These are phyloP conservation scores for Cordilura impudica DNA, from an alignment of 2,888 invertebrate species.

Conservation along the genomic window DNA sequence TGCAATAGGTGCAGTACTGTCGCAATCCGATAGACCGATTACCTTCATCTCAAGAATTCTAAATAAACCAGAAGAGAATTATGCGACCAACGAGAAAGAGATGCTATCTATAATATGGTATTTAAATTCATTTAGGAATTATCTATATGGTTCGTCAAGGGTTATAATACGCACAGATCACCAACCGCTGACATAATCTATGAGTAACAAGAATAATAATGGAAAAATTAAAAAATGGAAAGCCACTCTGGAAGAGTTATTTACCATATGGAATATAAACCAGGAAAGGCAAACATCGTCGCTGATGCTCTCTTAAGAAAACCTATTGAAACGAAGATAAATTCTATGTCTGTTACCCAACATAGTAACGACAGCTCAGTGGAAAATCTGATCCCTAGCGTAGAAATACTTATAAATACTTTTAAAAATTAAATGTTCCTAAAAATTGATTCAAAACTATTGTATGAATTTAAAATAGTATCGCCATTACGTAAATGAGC, in stretches of 20 bases:
- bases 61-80: slow-evolving; percentile 14
- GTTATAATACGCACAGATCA: slow-evolving; percentile 13
- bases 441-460: neutral
- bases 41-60: slow-evolving; percentile 35
- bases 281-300: slow-evolving; percentile 72
- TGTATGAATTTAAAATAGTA: neutral
- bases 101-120: slow-evolving; percentile 46
- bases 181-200: slow-evolving; percentile 6
- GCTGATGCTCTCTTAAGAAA: slow-evolving; percentile 8
- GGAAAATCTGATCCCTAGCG: neutral
- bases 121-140: neutral
- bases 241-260: slow-evolving; percentile 27
- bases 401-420: neutral
- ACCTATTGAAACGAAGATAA: neutral
- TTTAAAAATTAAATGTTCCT: slow-evolving; percentile 6
- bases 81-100: slow-evolving; percentile 47
- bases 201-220: slow-evolving; percentile 16
- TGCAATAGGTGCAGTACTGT: slow-evolving; percentile 35
- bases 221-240: slow-evolving; percentile 8
- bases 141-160: neutral
- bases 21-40: slow-evolving; percentile 30
- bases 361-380: slow-evolving; percentile 26
- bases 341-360: neutral
- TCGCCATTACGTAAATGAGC: too few species aligned
- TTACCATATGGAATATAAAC: slow-evolving; percentile 70